Evolutionary conservation across 2,113 vertebrate species (phyloP).

Genomic region (Tenrec ecaudatus): DNA sequence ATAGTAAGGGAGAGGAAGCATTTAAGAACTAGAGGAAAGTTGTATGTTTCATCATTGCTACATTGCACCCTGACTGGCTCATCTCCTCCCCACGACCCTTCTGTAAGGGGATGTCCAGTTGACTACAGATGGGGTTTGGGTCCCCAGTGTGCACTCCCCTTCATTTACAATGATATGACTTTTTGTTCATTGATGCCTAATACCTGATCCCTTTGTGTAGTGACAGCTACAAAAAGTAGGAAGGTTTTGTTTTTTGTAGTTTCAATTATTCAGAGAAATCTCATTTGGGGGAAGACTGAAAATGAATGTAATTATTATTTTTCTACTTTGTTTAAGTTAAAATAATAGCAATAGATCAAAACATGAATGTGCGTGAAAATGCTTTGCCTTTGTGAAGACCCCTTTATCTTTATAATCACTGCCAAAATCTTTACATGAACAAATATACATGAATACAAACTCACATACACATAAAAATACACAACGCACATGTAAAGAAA

Average conservation of each 20-base stretch:
- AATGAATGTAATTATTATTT: background rate
- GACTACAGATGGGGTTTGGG: no score
- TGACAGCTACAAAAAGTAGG: background rate
- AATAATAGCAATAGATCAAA: background rate
- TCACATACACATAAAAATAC: background rate
- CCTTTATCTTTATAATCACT: background rate
- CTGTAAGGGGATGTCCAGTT: no score
- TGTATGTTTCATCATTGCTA: no score
- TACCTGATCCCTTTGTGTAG: background rate
- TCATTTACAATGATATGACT: no score
- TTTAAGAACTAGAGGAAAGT: no score
- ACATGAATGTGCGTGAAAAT: background rate
- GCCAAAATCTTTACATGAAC: background rate
- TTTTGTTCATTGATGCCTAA: no score
- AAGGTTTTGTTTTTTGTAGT: background rate
- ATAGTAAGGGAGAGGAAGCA: no score
- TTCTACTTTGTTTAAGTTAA: constrained; percentile 42
- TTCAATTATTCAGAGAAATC: background rate
- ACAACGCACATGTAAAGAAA: background rate
- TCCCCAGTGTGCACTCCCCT: no score
- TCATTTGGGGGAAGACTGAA: background rate
- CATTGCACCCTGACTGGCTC: no score
- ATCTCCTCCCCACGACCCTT: no score
- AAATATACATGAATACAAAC: background rate
- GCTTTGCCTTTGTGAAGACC: background rate